Evolutionary conservation across 2,797 vertebrate genomes (phyloP), one percentile per base, ranked within the genome.

Genomic region (Chloroceryle amazona): DNA sequence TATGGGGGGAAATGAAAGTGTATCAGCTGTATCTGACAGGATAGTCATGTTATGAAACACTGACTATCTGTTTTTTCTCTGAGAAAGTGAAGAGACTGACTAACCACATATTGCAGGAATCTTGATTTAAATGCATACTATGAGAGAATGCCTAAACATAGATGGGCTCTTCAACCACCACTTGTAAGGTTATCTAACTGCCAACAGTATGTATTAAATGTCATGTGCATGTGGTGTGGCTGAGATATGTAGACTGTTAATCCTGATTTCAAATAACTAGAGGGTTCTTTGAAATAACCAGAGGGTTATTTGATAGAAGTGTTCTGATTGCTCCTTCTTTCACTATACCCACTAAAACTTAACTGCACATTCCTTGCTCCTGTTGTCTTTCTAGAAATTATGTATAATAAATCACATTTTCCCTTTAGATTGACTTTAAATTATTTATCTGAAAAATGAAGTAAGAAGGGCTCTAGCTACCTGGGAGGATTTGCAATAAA

Each of bases 181-280:
- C 95, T 95, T 95, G n/a, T 72, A 76, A 86, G 88, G 83, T 95
- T 96, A 96, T 95, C 96, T 93, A 51, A 28, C 87, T 96, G 93
- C 90, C 86, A 96, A 89, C 76, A 90, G 82, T 72, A 95, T 84
- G 80, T 91, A 94, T 67, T 90, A 86, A 90, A 93, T 78, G 89
- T 91, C 93, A 95, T 81, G 65, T 86, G 80, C 67, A 37, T 23
- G 51, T 75, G 65, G 62, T 95, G 73, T 79, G 65, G 65, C 70
- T 90, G 76, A 0, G 6, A 95, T 93, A 90, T 65, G 66, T 66
- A 74, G 42, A 91, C 80, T 84, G 91, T 74, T 94, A 95, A 94
- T 90, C 72, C 65, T 65, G 91, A 90, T 89, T 94, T 93, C 61
- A 93, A 71, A 87, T 70, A 88, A 83, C 19, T n/a, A 35, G 55